Evolutionary conservation across 2,888 invertebrate species (phyloP), one percentile per base, ranked within the genome.

Genomic region (Drosophila meridionalis): DNA sequence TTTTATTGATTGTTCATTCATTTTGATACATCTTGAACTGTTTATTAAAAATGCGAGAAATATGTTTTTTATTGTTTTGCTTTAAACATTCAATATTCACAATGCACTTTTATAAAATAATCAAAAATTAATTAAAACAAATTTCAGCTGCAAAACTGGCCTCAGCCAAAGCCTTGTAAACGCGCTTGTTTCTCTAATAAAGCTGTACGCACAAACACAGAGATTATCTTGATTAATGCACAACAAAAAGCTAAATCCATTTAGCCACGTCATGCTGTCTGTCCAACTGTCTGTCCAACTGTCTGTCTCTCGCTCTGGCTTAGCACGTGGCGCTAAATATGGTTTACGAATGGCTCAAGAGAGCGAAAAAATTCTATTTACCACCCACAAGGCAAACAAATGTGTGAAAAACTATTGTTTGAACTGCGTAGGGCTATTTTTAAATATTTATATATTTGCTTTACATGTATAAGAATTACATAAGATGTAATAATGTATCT

Each of bases 301-400:
- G 28, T 48, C 8, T 14, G 14, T 48, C 30, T 6, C 0, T 48
- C 48, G 11, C 5, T n/a, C 11, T 0, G 12, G 20, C 53, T 38
- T 4, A 43, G 48, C 67, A 67, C 56, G 56, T 68, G 68, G 48
- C 14, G 42, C 57, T 50, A 26, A 42, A 50, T 57, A 36, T 36
- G 67, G 67, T 4, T 2, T 45, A 12, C 4, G n/a, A 45, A 12
- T n/a, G 4, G 11, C 8, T 30, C 2, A n/a, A 53, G 20, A 34
- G 32, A 9, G 5, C 7, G 20, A 20, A 34, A 11, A 66, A n/a
- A 2, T 20, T 34, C 43, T 45, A 9, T 20, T 45, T 28, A 6
- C 59, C 59, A 26, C 47, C 59, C 59, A 60, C 59, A 20, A 20
- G 12, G n/a, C 45, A 28, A 20, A 26, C 26, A 36, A 48, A 40